A percentile compares a stretch with the other conserved stretches of the same genome.
Conservation (phyloP, 2,888 invertebrate genomes). For the Trimorus sp. region DNA sequence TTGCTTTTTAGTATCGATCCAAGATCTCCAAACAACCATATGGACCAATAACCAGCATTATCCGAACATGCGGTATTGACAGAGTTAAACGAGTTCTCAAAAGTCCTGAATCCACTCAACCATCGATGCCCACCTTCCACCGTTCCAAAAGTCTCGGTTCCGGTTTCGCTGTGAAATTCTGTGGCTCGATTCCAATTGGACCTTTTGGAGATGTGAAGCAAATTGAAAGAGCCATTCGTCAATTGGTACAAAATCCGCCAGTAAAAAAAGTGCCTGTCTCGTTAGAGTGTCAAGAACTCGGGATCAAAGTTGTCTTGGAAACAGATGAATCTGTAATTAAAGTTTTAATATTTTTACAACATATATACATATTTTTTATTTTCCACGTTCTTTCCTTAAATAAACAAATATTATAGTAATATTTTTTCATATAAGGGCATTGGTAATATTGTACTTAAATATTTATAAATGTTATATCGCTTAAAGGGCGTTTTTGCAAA, state of each 20-base stretch:
- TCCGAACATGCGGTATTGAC: constrained; percentile 76
- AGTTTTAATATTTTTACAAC: too few relatives aligned
- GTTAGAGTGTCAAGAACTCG: constrained; percentile 83
- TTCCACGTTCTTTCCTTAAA: too few relatives aligned
- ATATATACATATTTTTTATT: too few relatives aligned
- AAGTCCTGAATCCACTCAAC: constrained; percentile 50
- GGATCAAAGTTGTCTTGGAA: constrained; percentile 81
- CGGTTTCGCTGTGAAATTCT: constrained; percentile 82
- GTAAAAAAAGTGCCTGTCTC: constrained; percentile 77
- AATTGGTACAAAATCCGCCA: constrained; percentile 74
- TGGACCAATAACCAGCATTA: constrained; percentile 81
- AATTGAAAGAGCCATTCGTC: constrained; percentile 82
- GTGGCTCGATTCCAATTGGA: constrained; percentile 82
- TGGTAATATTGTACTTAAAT: too few relatives aligned
- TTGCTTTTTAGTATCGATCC: constrained; percentile 74
- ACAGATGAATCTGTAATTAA: constrained; percentile 79
- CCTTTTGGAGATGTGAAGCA: constrained; percentile 82
- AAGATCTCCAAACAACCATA: constrained; percentile 80
- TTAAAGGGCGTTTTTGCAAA: too few relatives aligned
- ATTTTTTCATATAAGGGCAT: too few relatives aligned
- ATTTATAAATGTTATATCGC: too few relatives aligned
- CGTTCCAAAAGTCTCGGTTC: constrained; percentile 67
- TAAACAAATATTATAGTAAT: too few relatives aligned
- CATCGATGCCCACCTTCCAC: background rate
- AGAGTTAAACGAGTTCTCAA: constrained; percentile 71